A percentile compares a stretch with the other conserved stretches of the same genome.
Conservation (phyloP, 2,113 vertebrate species). For the Pterophyllum scalare region DNA sequence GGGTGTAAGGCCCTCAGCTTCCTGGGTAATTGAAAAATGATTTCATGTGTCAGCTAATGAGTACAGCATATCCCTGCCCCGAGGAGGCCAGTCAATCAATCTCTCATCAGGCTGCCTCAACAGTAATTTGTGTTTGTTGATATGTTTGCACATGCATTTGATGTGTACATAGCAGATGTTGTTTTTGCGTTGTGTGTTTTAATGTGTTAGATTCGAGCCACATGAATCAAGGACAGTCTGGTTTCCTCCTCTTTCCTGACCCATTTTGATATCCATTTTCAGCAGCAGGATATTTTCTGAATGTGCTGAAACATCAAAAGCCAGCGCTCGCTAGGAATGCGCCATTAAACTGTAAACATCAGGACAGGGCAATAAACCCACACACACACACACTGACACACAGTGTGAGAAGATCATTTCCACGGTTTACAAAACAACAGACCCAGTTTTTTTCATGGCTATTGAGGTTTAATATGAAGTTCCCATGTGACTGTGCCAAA, state of each 20-base stretch:
- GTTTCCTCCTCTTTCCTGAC: not conserved
- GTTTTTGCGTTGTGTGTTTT: not conserved
- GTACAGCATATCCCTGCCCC: constrained; percentile 22
- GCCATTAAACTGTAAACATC: constrained; percentile 53
- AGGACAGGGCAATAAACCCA: constrained; percentile 30
- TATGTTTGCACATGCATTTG: not conserved
- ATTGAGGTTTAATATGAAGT: constrained; percentile 5
- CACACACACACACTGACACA: constrained; percentile 18
- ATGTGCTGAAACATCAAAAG: constrained; percentile 45
- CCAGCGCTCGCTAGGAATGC: constrained; percentile 48
- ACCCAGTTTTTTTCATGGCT: constrained; percentile 30
- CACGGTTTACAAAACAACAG: constrained; percentile 53
- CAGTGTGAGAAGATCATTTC: constrained; percentile 40
- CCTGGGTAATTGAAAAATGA: constrained; percentile 29
- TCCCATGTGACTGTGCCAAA: constrained; percentile 34
- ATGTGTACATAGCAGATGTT: not conserved
- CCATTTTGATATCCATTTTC: constrained; percentile 31
- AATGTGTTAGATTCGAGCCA: constrained; percentile 1
- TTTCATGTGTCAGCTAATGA: constrained; percentile 48
- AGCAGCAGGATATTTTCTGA: constrained; percentile 25
- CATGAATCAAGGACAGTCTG: not conserved
- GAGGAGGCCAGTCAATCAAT: constrained; percentile 32
- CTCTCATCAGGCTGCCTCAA: not conserved
- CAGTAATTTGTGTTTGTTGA: constrained; percentile 3
- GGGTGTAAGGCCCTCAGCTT: constrained; percentile 27